Evolutionary conservation across 2,888 invertebrate species (phyloP).

Genomic region (Microplitis manilae): DNA sequence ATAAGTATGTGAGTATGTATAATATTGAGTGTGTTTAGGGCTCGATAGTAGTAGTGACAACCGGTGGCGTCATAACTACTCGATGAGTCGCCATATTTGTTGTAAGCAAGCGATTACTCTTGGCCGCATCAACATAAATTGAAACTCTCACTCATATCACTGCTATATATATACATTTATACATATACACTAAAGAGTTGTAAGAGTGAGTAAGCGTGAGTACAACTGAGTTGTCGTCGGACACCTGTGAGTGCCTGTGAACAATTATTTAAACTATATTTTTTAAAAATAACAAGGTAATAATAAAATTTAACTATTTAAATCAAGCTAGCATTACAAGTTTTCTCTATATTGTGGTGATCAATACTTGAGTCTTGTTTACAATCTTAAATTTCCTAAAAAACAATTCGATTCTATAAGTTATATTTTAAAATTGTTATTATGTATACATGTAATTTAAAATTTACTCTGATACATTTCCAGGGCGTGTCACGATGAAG

Average conservation of each 20-base stretch:
- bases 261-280: background rate
- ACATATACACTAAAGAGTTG: background rate
- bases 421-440: background rate
- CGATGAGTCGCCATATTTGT: background rate
- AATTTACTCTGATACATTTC: background rate
- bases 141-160: background rate
- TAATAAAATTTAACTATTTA: background rate
- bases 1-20: background rate
- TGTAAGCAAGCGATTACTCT: background rate
- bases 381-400: background rate
- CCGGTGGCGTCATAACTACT: background rate
- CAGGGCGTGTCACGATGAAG: conserved; percentile 17
- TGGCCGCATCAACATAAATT: background rate
- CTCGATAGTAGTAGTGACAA: background rate
- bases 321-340: background rate
- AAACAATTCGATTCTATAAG: background rate
- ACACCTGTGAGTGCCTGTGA: background rate
- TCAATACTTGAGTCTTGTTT: background rate
- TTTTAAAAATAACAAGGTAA: background rate
- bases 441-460: background rate
- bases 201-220: background rate
- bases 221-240: background rate
- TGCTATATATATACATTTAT: background rate
- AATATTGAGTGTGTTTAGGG: background rate
- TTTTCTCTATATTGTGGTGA: background rate